Evolutionary conservation across 2,888 invertebrate genomes (phyloP).

Genomic region (Pachymerium ferrugineum): DNA sequence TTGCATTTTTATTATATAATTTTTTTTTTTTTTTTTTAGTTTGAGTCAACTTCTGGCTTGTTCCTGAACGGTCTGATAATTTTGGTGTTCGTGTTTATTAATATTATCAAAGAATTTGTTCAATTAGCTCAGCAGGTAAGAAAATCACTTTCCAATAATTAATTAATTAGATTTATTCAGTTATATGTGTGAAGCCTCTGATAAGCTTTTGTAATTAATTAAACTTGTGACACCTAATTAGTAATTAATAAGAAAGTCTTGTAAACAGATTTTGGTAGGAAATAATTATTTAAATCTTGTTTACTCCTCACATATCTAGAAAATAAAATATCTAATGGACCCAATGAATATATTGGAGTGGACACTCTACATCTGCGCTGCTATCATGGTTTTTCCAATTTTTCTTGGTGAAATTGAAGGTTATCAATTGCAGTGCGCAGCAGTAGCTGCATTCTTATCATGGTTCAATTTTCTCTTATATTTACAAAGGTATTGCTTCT

Average conservation of each 20-base stretch:
- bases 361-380: constrained; percentile 67
- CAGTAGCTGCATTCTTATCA: constrained; percentile 77
- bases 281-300: not conserved
- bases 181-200: no score
- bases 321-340: constrained; percentile 46
- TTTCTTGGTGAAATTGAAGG: constrained; percentile 45
- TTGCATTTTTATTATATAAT: no score
- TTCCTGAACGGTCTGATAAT: constrained; percentile 24
- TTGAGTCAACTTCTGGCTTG: constrained; percentile 27
- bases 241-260: not conserved
- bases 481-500: constrained; percentile 60
- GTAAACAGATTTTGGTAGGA: not conserved
- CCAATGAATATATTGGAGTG: constrained; percentile 66
- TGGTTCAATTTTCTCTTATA: constrained; percentile 82
- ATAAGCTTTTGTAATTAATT: not conserved
- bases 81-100: constrained; percentile 43
- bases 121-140: constrained; percentile 48
- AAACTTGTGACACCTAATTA: no score
- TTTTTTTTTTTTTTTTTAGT: constrained; percentile 38
- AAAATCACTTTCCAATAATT: no score
- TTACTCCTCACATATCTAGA: constrained; percentile 39
- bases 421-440: constrained; percentile 59
- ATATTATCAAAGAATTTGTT: constrained; percentile 46
- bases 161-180: no score
- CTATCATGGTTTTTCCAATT: constrained; percentile 66